phyloP scores from a whole-genome alignment of 2,113 vertebrate genomes.

The Amblyornis subalaris region DNA sequence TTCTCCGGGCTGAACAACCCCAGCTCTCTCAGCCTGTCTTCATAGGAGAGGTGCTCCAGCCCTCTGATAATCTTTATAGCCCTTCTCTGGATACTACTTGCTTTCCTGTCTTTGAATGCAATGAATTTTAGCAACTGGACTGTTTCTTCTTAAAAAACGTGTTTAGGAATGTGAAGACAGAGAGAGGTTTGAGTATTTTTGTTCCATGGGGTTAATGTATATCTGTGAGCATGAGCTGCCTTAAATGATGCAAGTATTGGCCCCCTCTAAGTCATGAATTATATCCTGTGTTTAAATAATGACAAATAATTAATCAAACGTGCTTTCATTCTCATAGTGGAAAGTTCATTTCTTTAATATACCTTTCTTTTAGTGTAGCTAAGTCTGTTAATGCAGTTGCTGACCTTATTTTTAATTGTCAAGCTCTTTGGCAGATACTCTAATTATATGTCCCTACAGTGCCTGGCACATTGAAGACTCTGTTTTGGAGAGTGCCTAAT shows the following conservation, averaged over 20 bases:
- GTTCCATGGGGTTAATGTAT: not conserved
- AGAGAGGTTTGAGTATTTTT: not conserved
- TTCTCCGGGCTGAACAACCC: not conserved
- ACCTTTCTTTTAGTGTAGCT: not conserved
- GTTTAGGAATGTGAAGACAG: not conserved
- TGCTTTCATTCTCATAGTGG: not conserved
- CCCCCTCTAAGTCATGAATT: not conserved
- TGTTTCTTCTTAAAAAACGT: not conserved
- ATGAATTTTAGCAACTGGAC: not conserved
- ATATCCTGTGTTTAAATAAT: not conserved
- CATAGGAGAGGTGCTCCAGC: not conserved
- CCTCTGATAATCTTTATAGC: not conserved
- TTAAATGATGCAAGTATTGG: not conserved
- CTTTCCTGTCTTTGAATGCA: not conserved
- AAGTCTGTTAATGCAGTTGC: not conserved
- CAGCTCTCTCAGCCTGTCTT: not conserved
- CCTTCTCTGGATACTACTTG: not conserved
- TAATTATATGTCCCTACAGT: not conserved
- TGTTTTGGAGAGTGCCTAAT: not conserved
- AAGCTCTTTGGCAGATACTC: not conserved
- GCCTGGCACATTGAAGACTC: not conserved
- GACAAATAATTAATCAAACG: not conserved
- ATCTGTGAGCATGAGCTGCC: fast-evolving
- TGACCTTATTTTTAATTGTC: not conserved
- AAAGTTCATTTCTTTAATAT: not conserved